Base-by-base conservation (phyloP, 1,140 invertebrate genomes). In the Drosophila tsacasi region DNA sequence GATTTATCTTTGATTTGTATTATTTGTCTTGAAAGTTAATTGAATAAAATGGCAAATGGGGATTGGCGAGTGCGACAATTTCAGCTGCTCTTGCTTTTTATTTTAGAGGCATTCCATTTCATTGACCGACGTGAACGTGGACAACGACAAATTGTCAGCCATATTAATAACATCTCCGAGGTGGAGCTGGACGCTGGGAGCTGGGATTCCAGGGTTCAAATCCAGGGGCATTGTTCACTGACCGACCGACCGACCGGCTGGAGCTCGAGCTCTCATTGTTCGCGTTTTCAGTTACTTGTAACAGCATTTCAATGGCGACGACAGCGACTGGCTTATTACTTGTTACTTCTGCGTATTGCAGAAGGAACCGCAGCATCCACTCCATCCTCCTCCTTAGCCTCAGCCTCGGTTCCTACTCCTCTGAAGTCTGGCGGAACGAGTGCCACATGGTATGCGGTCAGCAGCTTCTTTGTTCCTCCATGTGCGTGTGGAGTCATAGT, bases 11-110 rank as follows among this genome's bases (percentile, higher is more conserved):
- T 69, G 78, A 89, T 83, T 83, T 83, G 73, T 80, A 77, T 83
- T 87, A 87, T 87, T 87, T 89, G 81, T 84, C 84, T 89, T 89
- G 84, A 60, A 84, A 84, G 77, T 89, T 89, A 89, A 89, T 89
- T 89, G 84, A 89, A 89, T 89, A 79, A 89, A 89, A 89, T 90
- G 85, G 77, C 84, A 82, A 86, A 86, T 81, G 82, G 46, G 7
- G 27, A 75, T 21, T 35, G 50, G 79, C 66, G 44, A 87, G 84
- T 89, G 84, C 84, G 85, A 89, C 84, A 89, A 73, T 84, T 89
- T 84, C 65, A 89, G 77, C 74, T 81, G 62, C 79, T 82, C 66
- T 74, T 60, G 81, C 82, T 81, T 83, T 80, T 87, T 86, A 87
- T 87, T 80, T 87, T 87, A 79, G 77, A 84, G 65, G 78, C 84